Base-by-base conservation (phyloP, 2,113 vertebrate genomes). In the Sardina pilchardus region DNA sequence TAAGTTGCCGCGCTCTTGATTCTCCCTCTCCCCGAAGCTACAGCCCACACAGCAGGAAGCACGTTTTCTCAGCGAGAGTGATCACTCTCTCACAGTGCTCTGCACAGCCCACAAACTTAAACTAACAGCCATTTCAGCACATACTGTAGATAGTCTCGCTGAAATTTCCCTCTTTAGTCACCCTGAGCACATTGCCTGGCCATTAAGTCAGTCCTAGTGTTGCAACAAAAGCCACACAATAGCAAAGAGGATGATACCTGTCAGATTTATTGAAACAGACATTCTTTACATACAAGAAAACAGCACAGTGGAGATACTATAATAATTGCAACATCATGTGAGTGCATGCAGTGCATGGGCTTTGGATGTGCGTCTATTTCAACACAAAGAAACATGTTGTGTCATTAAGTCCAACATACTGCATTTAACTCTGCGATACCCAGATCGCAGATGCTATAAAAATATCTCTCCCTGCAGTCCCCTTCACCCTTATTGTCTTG, bases 11-110 rank as follows among this genome's bases (percentile, higher is more conserved):
- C 53, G 19, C 53, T 59, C 71, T 78, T 71, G 14, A 78, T 78
- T 78, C 30, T 78, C 67, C 67, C 67, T 75, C 30, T 75, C 71
- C 71, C 71, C 36, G 71, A 34, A 78, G 71, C 71, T 78, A 78
- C 71, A 78, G 71, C 71, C 71, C 71, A 78, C 71, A 78, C 71
- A 78, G 71, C 71, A 36, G 71, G 21, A 36, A 78, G 71, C 71
- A 21, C n/a, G 59, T 21, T 26, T 63, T 63, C 59, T 63, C 59
- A 71, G n/a, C 30, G n/a, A 71, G n/a, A 71, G 63, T 71, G 63
- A 71, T 26, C 63, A 3, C 34, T 78, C 12, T 36, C 71, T 78
- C 71, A 36, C 71, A 16, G 71, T 36, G 71, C 71, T 78, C 30
- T 78, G 71, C 19, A 5, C 30, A 36, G 71, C 30, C 63, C 30